Percentiles rank a stretch among this genome's conserved stretches.
Evolutionary conservation across 2,888 invertebrate genomes (phyloP).

Genomic region (Vesta saturnalis): DNA sequence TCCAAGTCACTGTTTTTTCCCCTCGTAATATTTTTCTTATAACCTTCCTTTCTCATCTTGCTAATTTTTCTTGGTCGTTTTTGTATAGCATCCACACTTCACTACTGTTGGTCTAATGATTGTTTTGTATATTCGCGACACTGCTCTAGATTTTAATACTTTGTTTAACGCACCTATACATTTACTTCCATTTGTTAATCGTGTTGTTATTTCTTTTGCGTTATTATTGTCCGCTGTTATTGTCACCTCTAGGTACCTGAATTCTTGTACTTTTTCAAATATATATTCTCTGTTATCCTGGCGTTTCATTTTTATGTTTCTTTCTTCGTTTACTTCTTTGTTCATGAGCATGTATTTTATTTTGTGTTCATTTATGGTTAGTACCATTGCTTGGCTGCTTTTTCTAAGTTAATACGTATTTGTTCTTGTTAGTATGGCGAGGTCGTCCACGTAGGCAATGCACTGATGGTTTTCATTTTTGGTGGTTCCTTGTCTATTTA

Average conservation of each 20-base stretch:
- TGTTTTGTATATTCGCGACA: not conserved
- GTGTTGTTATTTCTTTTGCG: not conserved
- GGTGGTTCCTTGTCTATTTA: not conserved
- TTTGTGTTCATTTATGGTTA: too few species aligned
- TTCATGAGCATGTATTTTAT: not conserved
- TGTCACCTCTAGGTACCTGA: not conserved
- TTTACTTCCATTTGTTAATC: too few species aligned
- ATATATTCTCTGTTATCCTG: not conserved
- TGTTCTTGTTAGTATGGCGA: not conserved
- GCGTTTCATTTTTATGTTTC: not conserved
- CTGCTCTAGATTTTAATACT: not conserved
- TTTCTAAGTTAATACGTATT: too few species aligned
- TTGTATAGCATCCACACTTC: not conserved
- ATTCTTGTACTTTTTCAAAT: not conserved
- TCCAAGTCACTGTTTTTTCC: not conserved
- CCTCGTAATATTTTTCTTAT: not conserved
- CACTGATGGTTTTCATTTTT: not conserved
- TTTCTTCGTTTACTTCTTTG: not conserved
- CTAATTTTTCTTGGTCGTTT: too few species aligned
- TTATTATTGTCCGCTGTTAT: too few species aligned
- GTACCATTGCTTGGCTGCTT: too few species aligned
- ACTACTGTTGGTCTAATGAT: conserved; percentile 1
- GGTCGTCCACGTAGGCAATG: not conserved
- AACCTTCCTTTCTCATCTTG: not conserved
- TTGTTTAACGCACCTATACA: not conserved